Evolutionary conservation across 2,888 invertebrate species (phyloP), one percentile per base, ranked within the genome.

Genomic region (Imbricaverruca yamaguchii): DNA sequence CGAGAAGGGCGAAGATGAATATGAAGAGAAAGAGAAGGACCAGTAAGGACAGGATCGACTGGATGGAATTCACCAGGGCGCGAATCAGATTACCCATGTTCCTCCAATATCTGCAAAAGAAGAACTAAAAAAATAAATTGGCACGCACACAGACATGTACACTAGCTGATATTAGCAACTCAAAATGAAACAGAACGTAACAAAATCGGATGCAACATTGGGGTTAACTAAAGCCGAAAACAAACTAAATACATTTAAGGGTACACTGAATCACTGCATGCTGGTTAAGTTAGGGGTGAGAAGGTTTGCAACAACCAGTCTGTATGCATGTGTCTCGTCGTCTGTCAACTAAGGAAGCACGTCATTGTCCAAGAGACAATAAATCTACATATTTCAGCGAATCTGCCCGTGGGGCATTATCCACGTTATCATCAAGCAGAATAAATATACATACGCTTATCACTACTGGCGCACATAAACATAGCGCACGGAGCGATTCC

Each of bases 11-110:
- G 85, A 90, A 91, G 84, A 91, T 91, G 84, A 91, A 90, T 84
- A 91, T 90, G 87, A 91, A 90, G 81, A 91, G 87, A 86, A 90
- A 90, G 83, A 91, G 88, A 81, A 91, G 88, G 83, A 90, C 86
- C 85, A 91, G 87, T 81, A 91, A 87, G 83, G 90, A 90, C 85
- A 90, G 90, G 85, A 91, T 91, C 82, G 91, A 91, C 80, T 90
- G 88, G 87, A 91, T 89, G 84, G 90, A 90, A 87, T 90, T 90
- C 84, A 91, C 87, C 84, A 91, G 87, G 12, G 91, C 90, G 39
- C 90, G 89, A 82, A 91, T 91, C 84, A 91, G 87, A 86, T 91
- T 91, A 67, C 91, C 87, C 84, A 91, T 87, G 4, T 90, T 89
- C 69, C 89, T 87, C 91, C 91, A 91, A 86, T 91, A 90, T 85